Evolutionary conservation across 2,797 vertebrate genomes (phyloP).

Genomic region (Euphonia xanthogaster): DNA sequence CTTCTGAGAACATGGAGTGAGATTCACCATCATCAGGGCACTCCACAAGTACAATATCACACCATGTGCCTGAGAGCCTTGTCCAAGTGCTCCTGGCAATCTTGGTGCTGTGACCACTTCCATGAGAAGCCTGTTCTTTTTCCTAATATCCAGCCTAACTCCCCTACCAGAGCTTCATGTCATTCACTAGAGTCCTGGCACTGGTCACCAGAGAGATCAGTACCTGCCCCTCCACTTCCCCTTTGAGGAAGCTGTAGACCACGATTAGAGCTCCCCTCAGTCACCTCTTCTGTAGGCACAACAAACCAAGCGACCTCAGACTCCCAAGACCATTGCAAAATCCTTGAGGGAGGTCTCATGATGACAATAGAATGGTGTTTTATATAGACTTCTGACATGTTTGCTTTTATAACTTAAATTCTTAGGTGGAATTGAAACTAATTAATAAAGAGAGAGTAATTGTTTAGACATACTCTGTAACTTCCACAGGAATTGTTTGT

Average conservation of each 20-base stretch:
- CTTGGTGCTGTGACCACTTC: background rate
- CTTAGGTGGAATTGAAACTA: background rate
- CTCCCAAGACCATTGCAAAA: background rate
- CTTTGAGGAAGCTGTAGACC: background rate
- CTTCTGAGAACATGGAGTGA: too few relatives aligned
- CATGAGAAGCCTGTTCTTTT: background rate
- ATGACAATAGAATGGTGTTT: background rate
- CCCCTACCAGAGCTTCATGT: background rate
- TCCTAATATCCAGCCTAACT: background rate
- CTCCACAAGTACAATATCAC: too few relatives aligned
- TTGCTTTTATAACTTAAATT: background rate
- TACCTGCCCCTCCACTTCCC: background rate
- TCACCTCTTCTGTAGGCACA: background rate
- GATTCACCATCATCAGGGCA: rapidly evolving
- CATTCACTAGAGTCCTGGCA: rapidly evolving
- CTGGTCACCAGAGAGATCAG: background rate
- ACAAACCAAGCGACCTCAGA: background rate
- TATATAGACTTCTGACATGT: background rate
- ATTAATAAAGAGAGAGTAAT: background rate
- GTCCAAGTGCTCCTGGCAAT: background rate
- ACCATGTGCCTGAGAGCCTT: background rate
- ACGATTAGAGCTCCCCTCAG: background rate
- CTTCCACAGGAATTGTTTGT: background rate
- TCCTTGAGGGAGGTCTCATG: background rate
- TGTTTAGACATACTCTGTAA: background rate